Evolutionary conservation across 2,797 vertebrate species (phyloP).

Genomic region (Premnoplex brunnescens): DNA sequence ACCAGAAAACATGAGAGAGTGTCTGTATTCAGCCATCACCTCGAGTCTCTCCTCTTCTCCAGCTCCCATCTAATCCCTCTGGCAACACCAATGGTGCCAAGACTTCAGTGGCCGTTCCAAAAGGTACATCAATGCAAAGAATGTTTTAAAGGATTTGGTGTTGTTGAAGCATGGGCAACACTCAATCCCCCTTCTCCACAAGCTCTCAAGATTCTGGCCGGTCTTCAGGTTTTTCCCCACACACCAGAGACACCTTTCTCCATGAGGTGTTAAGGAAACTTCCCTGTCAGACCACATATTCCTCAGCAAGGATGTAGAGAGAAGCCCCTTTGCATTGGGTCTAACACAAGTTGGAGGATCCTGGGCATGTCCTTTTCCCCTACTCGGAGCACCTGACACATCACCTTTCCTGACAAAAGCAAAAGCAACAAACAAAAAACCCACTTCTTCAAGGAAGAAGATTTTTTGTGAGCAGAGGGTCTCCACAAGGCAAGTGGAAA

Average conservation of each 20-base stretch:
- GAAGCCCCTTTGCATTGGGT: not conserved
- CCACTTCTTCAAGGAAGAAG: not conserved
- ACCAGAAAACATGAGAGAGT: not conserved
- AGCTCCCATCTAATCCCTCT: not conserved
- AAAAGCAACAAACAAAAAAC: rapidly evolving
- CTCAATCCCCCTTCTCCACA: not conserved
- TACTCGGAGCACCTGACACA: not conserved
- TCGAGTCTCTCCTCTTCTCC: not conserved
- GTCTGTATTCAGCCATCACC: not conserved
- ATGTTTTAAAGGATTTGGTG: not conserved
- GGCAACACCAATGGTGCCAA: not conserved
- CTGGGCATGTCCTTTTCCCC: not conserved
- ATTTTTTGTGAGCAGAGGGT: not conserved
- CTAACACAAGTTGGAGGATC: not conserved
- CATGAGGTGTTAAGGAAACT: not conserved
- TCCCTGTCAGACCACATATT: not conserved
- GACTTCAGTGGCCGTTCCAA: not conserved
- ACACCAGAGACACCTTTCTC: not conserved
- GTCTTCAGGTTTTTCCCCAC: not conserved
- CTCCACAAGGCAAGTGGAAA: conserved; percentile 9
- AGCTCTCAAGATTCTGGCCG: not conserved
- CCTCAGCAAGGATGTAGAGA: rapidly evolving
- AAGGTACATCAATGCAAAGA: not conserved
- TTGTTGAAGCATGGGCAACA: not conserved
- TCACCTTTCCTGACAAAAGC: not conserved